Evolutionary conservation across 1,140 invertebrate species (phyloP).

Genomic region (Mactra quadrangularis): DNA sequence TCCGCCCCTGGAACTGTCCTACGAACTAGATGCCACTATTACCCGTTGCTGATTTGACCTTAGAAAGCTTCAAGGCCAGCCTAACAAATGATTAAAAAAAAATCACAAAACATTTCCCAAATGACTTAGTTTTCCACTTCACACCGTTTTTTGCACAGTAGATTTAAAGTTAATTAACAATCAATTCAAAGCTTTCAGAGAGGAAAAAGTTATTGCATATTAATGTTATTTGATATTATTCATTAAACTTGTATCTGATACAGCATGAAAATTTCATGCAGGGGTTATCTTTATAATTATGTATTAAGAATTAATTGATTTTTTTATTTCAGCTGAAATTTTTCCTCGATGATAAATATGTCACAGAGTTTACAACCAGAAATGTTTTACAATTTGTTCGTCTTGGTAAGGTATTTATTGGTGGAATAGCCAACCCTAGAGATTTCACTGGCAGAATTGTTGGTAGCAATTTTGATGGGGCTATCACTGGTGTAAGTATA

Average conservation of each 20-base stretch:
- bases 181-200: not conserved
- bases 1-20: no score
- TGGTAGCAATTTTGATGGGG: constrained; percentile 67
- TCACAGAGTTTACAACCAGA: constrained; percentile 34
- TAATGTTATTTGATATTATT: not conserved
- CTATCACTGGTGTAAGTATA: constrained; percentile 69
- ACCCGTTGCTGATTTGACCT: no score
- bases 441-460: constrained; percentile 63
- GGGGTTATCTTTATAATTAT: not conserved
- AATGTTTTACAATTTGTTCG: constrained; percentile 70
- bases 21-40: no score
- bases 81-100: no score
- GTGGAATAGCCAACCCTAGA: constrained; percentile 65
- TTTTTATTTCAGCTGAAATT: constrained; percentile 75
- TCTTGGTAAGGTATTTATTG: constrained; percentile 70
- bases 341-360: constrained; percentile 69
- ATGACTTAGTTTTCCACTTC: no score
- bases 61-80: no score
- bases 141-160: not conserved
- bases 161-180: not conserved
- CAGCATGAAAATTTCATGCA: no score
- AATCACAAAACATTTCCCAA: no score
- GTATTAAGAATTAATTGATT: no score
- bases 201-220: not conserved
- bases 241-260: not conserved